Evolutionary conservation across 2,797 vertebrate genomes (phyloP).

Genomic region (Petrocephalus schoutedeni): DNA sequence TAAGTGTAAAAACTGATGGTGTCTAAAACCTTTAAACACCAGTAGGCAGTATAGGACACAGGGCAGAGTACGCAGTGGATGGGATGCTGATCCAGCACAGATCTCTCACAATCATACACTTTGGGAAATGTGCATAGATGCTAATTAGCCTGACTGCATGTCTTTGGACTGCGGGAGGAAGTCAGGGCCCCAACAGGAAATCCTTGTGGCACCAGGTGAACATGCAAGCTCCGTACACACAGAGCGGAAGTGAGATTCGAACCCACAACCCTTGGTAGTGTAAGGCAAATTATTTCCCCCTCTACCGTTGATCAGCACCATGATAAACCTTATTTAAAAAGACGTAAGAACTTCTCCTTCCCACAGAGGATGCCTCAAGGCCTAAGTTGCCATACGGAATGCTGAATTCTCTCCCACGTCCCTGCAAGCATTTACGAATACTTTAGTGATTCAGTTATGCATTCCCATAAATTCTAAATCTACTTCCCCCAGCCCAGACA

Average conservation of each 20-base stretch:
- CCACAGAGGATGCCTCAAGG: neutral
- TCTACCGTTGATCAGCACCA: neutral
- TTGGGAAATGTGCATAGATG: neutral
- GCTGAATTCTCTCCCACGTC: neutral
- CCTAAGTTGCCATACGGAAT: neutral
- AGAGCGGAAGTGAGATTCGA: neutral
- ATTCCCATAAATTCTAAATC: conserved; percentile 50
- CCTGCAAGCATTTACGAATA: neutral
- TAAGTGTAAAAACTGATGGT: neutral
- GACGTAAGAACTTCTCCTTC: neutral
- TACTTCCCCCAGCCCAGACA: conserved; percentile 40
- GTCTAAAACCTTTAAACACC: neutral
- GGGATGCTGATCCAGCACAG: neutral
- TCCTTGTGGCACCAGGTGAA: neutral
- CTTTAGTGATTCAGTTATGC: neutral
- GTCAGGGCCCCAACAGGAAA: neutral
- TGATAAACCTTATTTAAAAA: neutral
- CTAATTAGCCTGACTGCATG: neutral
- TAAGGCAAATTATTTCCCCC: neutral
- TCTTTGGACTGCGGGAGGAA: neutral
- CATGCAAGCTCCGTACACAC: neutral
- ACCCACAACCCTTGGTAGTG: neutral
- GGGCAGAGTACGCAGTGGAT: neutral
- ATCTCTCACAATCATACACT: neutral
- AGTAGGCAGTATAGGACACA: neutral